Evolutionary conservation across 2,888 invertebrate genomes (phyloP).

Genomic region (Zygaena filipendulae): DNA sequence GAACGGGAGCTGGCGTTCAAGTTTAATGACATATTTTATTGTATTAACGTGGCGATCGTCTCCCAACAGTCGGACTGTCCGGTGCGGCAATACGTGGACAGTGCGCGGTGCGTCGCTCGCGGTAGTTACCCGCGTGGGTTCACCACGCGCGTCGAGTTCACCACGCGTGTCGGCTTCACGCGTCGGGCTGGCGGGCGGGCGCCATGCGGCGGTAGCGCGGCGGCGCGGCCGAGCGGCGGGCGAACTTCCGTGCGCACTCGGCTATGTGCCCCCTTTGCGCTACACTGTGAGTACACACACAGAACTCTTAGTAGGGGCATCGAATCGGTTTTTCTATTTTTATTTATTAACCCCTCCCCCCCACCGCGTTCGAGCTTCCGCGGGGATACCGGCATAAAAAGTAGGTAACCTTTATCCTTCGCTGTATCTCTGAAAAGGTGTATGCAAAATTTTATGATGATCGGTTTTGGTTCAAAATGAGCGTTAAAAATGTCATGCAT

Average conservation of each 20-base stretch:
- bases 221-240: constrained; percentile 57
- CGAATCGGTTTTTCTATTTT: constrained; percentile 7
- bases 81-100: constrained; percentile 49
- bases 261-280: constrained; percentile 67
- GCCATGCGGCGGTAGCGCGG: constrained; percentile 42
- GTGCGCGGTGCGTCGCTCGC: constrained; percentile 24
- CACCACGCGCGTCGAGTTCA: constrained; percentile 20
- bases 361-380: constrained; percentile 14
- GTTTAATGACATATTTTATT: no score
- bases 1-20: no score
- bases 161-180: constrained; percentile 31
- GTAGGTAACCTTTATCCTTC: no score
- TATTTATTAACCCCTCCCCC: no score
- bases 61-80: constrained; percentile 63
- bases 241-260: constrained; percentile 57
- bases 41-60: no score
- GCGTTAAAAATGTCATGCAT: no score
- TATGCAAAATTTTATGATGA: no score
- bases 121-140: constrained; percentile 20
- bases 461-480: no score
- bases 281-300: constrained; percentile 64
- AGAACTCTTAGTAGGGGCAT: not conserved
- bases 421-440: no score
- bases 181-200: constrained; percentile 31
- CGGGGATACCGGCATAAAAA: no score